Evolutionary conservation across 2,797 vertebrate species (phyloP).

Genomic region (Enteromius viviparus): DNA sequence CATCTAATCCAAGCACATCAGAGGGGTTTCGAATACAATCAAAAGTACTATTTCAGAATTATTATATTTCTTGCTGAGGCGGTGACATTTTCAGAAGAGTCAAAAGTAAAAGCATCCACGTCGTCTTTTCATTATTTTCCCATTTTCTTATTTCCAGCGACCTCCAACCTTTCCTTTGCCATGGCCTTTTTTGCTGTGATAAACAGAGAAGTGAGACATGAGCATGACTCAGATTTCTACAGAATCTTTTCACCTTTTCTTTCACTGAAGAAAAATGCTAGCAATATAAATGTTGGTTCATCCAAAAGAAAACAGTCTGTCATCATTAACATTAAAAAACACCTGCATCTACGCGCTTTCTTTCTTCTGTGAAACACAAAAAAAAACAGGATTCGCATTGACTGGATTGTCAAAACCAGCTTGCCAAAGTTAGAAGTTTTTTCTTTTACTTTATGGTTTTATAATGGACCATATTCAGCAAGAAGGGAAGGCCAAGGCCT

Average conservation of each 20-base stretch:
- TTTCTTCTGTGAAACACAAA: neutral
- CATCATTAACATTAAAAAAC: neutral
- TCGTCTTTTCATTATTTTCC: neutral
- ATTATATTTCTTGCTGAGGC: constrained; percentile 1
- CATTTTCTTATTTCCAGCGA: constrained; percentile 84
- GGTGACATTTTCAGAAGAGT: constrained; percentile 13
- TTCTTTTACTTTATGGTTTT: neutral
- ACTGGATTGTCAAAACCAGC: neutral
- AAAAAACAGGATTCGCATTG: neutral
- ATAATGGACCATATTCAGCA: neutral
- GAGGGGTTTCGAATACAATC: constrained; percentile 60
- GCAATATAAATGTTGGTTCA: no score
- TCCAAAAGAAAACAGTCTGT: neutral
- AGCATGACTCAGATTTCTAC: neutral
- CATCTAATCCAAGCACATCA: neutral
- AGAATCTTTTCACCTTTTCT: neutral
- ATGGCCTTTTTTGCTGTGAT: constrained; percentile 86
- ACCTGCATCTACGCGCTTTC: no score
- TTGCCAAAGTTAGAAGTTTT: neutral
- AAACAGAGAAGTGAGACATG: neutral
- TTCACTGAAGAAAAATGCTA: neutral
- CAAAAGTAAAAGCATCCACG: neutral
- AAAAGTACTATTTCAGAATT: neutral
- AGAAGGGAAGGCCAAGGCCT: neutral
- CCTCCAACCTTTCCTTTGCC: constrained; percentile 90